These are phyloP conservation scores for Melanotaenia pygmaea DNA, from an alignment of 2,797 vertebrate species.

Conservation along the genomic window DNA sequence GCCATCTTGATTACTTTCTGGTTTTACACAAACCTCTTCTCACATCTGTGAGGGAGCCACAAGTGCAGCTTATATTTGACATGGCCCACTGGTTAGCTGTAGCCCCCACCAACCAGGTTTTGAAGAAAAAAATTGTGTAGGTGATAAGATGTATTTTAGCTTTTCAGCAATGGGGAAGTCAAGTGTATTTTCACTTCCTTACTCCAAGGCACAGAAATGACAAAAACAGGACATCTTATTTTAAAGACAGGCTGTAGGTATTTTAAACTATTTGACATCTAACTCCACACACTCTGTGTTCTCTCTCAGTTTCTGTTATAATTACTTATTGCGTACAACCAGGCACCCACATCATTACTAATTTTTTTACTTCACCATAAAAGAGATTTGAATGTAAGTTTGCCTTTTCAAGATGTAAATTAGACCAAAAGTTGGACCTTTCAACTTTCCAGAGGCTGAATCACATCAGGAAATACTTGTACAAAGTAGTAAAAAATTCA, in stretches of 20 bases:
- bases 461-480: not conserved
- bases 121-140: not conserved
- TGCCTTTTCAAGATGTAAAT: not conserved
- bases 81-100: not conserved
- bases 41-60: slow-evolving; percentile 15
- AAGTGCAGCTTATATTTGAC: slow-evolving; percentile 43
- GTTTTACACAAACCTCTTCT: slow-evolving; percentile 3
- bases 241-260: not conserved
- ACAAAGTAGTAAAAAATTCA: not conserved
- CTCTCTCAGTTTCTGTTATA: not conserved
- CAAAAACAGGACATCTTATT: not conserved
- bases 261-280: too few relatives aligned
- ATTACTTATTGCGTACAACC: not conserved
- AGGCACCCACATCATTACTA: not conserved
- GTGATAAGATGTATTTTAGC: slow-evolving; percentile 33
- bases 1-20: slow-evolving; percentile 52
- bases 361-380: not conserved
- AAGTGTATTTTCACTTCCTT: slow-evolving; percentile 41
- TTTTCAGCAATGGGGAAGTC: slow-evolving; percentile 12
- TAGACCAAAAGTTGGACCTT: not conserved
- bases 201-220: not conserved
- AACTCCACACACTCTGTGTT: not conserved
- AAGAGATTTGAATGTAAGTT: not conserved
- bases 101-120: slow-evolving; percentile 29
- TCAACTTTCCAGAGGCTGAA: not conserved